phyloP scores from a whole-genome alignment of 1,140 invertebrate species.

The Armadillidium nasatum region DNA sequence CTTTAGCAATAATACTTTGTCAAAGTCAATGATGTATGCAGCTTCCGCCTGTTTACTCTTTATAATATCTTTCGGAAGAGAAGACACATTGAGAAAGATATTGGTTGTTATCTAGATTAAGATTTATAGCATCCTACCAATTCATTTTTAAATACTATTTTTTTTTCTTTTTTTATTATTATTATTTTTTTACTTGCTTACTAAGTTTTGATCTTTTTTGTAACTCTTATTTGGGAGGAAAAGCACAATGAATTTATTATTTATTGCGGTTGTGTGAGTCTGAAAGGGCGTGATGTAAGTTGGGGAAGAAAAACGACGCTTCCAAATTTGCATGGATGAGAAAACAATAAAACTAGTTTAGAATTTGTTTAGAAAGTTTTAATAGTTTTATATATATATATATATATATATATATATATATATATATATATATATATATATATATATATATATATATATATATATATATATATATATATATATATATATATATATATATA shows the following conservation, averaged over 20 bases:
- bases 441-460: conserved; percentile 20
- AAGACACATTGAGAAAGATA: no score
- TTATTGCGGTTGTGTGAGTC: no score
- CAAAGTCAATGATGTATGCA: background rate
- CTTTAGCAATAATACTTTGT: background rate
- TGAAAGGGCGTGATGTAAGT: background rate
- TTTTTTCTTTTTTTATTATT: no score
- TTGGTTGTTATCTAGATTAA: background rate
- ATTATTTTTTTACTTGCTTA: no score
- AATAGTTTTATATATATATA: no score
- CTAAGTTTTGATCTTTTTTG: no score
- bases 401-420: background rate
- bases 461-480: conserved; percentile 20
- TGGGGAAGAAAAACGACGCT: background rate
- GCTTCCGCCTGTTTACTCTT: background rate
- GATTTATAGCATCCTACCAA: background rate
- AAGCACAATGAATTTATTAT: no score
- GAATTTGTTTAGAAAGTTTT: background rate
- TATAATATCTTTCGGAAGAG: no score
- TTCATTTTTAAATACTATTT: background rate
- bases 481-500: conserved; percentile 8
- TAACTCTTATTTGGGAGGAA: no score
- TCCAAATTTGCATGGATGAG: background rate
- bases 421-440: conserved; percentile 17
- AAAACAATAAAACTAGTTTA: background rate